These are phyloP conservation scores for Ciona savignyi DNA, from an alignment of 23 tunicate genomes.

Conservation along the genomic window DNA sequence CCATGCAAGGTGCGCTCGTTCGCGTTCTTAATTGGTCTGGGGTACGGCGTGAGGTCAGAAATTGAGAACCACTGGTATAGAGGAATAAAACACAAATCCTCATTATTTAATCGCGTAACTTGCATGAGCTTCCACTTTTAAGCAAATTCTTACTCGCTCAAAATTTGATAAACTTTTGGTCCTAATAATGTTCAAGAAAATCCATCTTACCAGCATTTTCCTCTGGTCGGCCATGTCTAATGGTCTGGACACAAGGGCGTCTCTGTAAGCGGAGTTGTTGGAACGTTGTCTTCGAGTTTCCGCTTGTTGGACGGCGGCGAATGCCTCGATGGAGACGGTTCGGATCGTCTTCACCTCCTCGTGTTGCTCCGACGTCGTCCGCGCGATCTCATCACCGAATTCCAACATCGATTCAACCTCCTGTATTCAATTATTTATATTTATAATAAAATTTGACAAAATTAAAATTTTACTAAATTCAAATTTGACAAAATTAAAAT, in stretches of 20 bases:
- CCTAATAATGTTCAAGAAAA: no score
- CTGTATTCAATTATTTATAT: no score
- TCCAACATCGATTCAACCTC: neutral
- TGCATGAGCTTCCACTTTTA: no score
- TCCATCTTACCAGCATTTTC: conserved; percentile 42
- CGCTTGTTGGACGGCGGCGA: conserved; percentile 34
- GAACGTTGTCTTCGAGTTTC: conserved; percentile 18
- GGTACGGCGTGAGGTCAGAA: no score
- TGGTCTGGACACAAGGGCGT: conserved; percentile 48
- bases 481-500: no score
- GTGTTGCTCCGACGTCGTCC: conserved; percentile 41
- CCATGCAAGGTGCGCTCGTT: no score
- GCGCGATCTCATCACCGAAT: conserved; percentile 18
- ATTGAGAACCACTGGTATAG: no score
- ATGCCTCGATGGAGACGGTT: conserved; percentile 6
- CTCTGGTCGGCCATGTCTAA: conserved; percentile 47
- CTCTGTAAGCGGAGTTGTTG: conserved; percentile 44
- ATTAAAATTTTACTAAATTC: neutral
- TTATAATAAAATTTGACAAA: neutral
- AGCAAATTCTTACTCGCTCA: no score
- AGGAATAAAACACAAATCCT: no score
- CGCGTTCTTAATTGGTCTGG: no score
- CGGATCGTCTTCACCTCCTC: conserved; percentile 36
- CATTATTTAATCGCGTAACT: no score
- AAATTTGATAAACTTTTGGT: no score